A percentile compares a stretch with the other conserved stretches of the same genome.
These are phyloP conservation scores for Geophilus truncorum DNA, from an alignment of 2,888 invertebrate species.

Conservation along the genomic window DNA sequence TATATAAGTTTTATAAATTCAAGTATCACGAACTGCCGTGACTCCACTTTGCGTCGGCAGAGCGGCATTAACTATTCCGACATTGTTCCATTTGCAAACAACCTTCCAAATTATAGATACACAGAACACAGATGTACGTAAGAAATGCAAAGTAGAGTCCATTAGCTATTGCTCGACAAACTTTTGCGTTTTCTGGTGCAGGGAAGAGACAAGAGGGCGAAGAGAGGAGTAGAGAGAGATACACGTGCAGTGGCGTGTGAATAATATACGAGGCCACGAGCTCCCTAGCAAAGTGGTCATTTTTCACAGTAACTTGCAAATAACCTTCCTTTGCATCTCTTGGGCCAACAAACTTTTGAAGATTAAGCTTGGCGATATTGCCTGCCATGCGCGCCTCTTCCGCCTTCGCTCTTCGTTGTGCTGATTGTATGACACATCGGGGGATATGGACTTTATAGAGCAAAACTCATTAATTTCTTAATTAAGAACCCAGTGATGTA, in stretches of 20 bases:
- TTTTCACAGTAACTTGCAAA: constrained; percentile 6
- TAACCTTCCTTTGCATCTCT: constrained; percentile 7
- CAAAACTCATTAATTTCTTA: constrained; percentile 15
- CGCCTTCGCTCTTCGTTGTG: too few relatives aligned
- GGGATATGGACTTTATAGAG: background rate
- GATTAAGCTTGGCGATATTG: constrained; percentile 11
- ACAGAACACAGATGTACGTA: background rate
- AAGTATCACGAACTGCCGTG: too few relatives aligned
- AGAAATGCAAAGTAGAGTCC: constrained; percentile 11
- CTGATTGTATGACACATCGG: constrained; percentile 10
- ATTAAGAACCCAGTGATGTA: background rate
- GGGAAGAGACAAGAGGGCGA: background rate
- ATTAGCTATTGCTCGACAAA: background rate
- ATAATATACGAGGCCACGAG: constrained; percentile 16
- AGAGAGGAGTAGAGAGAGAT: background rate
- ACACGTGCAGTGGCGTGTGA: constrained; percentile 15
- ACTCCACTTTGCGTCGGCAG: too few relatives aligned
- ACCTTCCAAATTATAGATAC: background rate
- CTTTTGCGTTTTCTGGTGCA: background rate
- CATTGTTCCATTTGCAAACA: background rate
- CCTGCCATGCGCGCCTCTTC: background rate
- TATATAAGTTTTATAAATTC: too few relatives aligned
- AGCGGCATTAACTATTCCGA: background rate
- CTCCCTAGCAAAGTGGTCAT: constrained; percentile 8
- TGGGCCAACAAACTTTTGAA: constrained; percentile 7